Evolutionary conservation across 2,888 invertebrate species (phyloP).

Genomic region (Mythimna vitellina): DNA sequence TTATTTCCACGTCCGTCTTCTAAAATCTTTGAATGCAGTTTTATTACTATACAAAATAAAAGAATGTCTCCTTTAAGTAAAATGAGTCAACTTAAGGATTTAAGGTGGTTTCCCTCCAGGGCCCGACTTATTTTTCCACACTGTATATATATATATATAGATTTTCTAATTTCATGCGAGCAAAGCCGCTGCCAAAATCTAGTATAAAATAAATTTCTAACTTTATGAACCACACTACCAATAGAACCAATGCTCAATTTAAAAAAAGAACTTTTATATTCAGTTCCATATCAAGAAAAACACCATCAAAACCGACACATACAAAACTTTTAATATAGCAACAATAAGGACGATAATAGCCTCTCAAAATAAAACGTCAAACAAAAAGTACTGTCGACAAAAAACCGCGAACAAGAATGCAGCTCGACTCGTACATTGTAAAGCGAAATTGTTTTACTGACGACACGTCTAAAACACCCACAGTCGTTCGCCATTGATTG

Average conservation of each 20-base stretch:
- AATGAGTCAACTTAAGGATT: no score
- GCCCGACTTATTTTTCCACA: no score
- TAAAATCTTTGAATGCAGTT: no score
- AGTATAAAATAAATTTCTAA: no score
- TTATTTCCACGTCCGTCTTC: no score
- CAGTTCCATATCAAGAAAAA: not conserved
- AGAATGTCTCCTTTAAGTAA: no score
- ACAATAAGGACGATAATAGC: constrained; percentile 33
- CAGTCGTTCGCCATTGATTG: constrained; percentile 84
- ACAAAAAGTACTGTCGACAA: constrained; percentile 56
- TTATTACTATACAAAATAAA: no score
- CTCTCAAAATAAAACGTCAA: constrained; percentile 12
- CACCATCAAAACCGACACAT: not conserved
- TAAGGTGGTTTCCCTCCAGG: no score
- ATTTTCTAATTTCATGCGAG: no score
- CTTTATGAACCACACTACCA: not conserved
- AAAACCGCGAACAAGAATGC: constrained; percentile 64
- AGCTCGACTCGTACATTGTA: constrained; percentile 79
- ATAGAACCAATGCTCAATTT: not conserved
- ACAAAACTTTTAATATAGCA: constrained; percentile 26
- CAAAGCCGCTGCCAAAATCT: no score
- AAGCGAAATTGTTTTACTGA: constrained; percentile 85
- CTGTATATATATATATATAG: no score
- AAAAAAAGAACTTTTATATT: not conserved
- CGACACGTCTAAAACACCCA: constrained; percentile 83